phyloP scores from a whole-genome alignment of 2,797 vertebrate genomes.

The Valencia hispanica region DNA sequence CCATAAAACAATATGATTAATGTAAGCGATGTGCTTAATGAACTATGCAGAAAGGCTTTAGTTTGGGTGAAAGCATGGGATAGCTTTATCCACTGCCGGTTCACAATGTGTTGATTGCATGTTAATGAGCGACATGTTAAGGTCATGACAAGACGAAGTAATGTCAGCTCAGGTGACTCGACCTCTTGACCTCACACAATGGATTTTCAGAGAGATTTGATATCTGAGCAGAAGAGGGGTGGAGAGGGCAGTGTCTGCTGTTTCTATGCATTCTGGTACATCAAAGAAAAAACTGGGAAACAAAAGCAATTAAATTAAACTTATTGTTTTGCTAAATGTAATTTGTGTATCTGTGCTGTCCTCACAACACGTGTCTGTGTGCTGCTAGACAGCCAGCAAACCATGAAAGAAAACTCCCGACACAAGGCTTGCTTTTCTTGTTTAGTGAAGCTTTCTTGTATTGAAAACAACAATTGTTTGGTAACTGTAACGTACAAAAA shows the following conservation, averaged over 20 bases:
- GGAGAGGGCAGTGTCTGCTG: slow-evolving; percentile 6
- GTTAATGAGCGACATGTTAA: slow-evolving; percentile 73
- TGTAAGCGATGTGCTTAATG: slow-evolving; percentile 54
- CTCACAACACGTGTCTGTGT: too few relatives aligned
- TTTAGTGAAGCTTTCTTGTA: too few relatives aligned
- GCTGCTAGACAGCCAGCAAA: too few relatives aligned
- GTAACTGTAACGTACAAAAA: too few relatives aligned
- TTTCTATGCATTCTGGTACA: slow-evolving; percentile 10
- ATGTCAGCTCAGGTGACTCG: slow-evolving; percentile 40
- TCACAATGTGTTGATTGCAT: slow-evolving; percentile 74
- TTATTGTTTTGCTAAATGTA: slow-evolving; percentile 3
- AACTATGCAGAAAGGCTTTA: slow-evolving; percentile 47
- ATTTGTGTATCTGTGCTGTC: not conserved
- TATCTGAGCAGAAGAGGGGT: slow-evolving; percentile 23
- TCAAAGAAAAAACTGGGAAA: slow-evolving; percentile 18
- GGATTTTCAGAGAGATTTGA: slow-evolving; percentile 38
- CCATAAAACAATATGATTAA: slow-evolving; percentile 8
- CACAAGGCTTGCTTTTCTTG: too few relatives aligned
- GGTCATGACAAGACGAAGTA: slow-evolving; percentile 44
- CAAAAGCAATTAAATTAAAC: not conserved
- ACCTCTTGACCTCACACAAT: slow-evolving; percentile 52
- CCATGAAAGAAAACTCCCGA: too few relatives aligned
- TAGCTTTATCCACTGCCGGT: slow-evolving; percentile 44
- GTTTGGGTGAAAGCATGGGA: slow-evolving; percentile 58
- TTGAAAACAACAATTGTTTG: too few relatives aligned